These are phyloP conservation scores for Chymomyza caudatula DNA, from an alignment of 2,888 invertebrate species.

Conservation along the genomic window DNA sequence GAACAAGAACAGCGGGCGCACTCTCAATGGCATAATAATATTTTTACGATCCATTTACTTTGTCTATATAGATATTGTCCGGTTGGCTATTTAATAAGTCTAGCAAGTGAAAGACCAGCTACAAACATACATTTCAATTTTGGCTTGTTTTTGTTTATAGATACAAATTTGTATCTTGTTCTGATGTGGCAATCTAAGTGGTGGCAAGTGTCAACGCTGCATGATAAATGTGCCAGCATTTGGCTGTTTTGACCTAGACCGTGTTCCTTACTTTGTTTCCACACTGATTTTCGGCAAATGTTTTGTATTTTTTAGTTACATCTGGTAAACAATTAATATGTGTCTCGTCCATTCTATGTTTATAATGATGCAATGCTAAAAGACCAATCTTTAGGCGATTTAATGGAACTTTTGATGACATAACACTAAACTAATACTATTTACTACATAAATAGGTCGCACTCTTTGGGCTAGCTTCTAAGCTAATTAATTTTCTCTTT, in stretches of 20 bases:
- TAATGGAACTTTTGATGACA: neutral
- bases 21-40: constrained; percentile 67
- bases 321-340: neutral
- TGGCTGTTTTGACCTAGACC: neutral
- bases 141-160: neutral
- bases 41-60: constrained; percentile 67
- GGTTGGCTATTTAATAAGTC: constrained; percentile 22
- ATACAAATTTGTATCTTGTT: neutral
- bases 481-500: too few species aligned
- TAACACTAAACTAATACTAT: too few species aligned
- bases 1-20: constrained; percentile 23
- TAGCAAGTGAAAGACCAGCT: neutral
- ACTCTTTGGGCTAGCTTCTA: too few species aligned
- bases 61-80: constrained; percentile 64
- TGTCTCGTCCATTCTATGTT: neutral
- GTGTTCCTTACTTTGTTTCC: neutral
- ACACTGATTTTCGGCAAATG: neutral
- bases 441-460: too few species aligned
- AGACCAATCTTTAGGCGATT: neutral
- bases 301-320: neutral
- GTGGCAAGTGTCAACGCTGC: neutral
- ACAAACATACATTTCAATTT: neutral
- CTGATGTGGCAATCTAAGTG: neutral
- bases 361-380: neutral
- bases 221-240: neutral